Conservation (phyloP, 2,888 invertebrate species). For the Pammene fasciana region DNA sequence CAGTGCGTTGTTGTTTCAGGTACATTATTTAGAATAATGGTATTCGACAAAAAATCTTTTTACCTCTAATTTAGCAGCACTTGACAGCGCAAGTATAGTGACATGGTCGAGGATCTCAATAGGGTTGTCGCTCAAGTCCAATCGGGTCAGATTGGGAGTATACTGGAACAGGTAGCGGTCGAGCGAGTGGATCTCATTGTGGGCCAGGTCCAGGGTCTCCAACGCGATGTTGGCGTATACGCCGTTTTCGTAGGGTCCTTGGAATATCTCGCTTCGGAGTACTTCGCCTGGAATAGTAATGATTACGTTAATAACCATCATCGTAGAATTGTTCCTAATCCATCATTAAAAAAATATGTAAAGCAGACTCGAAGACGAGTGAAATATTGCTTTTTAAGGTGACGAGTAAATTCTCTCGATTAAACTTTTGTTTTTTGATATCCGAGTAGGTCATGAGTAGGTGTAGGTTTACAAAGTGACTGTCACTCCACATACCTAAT, state of each 20-base stretch:
- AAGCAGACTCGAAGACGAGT: no score
- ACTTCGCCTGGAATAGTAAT: conserved; percentile 79
- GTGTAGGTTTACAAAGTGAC: no score
- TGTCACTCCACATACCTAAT: no score
- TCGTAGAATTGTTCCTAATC: neutral
- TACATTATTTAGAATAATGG: no score
- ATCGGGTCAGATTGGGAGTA: conserved; percentile 83
- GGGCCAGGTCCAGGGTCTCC: conserved; percentile 84
- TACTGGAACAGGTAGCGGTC: conserved; percentile 85
- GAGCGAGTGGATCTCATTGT: conserved; percentile 85
- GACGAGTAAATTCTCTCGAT: no score
- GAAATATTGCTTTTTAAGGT: no score
- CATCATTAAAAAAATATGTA: no score
- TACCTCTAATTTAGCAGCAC: conserved; percentile 83
- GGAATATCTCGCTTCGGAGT: conserved; percentile 85
- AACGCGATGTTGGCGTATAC: conserved; percentile 84
- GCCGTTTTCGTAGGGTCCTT: conserved; percentile 84
- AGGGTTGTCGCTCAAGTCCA: conserved; percentile 85
- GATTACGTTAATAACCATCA: neutral
- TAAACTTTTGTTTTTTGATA: no score
- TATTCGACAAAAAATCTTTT: conserved; percentile 20
- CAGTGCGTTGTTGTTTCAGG: no score
- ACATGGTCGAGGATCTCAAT: conserved; percentile 84
- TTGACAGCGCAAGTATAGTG: conserved; percentile 83
- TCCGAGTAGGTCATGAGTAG: no score